These are phyloP conservation scores for Conistra vaccinii DNA, from an alignment of 2,888 invertebrate genomes.

Conservation along the genomic window DNA sequence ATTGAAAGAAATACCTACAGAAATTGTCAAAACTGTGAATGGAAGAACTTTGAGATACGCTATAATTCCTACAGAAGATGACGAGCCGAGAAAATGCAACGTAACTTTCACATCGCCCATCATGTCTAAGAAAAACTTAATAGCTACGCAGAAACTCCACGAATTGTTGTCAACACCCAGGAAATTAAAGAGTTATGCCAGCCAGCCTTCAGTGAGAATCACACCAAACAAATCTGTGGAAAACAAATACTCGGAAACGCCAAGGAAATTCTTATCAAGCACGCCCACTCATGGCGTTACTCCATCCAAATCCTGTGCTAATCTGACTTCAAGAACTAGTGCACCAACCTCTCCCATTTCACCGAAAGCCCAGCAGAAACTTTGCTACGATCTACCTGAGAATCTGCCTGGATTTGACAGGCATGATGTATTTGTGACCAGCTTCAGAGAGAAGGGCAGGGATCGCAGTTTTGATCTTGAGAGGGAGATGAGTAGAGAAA, in stretches of 20 bases:
- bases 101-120: constrained; percentile 84
- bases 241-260: constrained; percentile 51
- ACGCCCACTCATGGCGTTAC: constrained; percentile 85
- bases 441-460: constrained; percentile 82
- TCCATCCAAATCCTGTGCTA: constrained; percentile 89
- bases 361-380: constrained; percentile 90
- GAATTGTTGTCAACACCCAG: constrained; percentile 94
- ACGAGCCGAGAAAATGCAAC: constrained; percentile 83
- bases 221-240: constrained; percentile 79
- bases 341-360: constrained; percentile 82
- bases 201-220: constrained; percentile 88
- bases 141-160: constrained; percentile 94
- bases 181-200: constrained; percentile 89
- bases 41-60: constrained; percentile 91
- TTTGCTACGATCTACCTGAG: constrained; percentile 87
- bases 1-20: constrained; percentile 90
- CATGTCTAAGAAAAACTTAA: constrained; percentile 91
- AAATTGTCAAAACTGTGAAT: constrained; percentile 92
- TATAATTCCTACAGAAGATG: constrained; percentile 91
- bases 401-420: constrained; percentile 73
- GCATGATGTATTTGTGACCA: constrained; percentile 86
- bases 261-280: constrained; percentile 79
- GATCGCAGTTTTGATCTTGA: constrained; percentile 77
- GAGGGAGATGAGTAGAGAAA: constrained; percentile 81
- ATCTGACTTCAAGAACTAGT: constrained; percentile 74